A percentile compares a stretch with the other conserved stretches of the same genome.
Evolutionary conservation across 2,888 invertebrate genomes (phyloP).

Genomic region (Apomyelois bistriatella): DNA sequence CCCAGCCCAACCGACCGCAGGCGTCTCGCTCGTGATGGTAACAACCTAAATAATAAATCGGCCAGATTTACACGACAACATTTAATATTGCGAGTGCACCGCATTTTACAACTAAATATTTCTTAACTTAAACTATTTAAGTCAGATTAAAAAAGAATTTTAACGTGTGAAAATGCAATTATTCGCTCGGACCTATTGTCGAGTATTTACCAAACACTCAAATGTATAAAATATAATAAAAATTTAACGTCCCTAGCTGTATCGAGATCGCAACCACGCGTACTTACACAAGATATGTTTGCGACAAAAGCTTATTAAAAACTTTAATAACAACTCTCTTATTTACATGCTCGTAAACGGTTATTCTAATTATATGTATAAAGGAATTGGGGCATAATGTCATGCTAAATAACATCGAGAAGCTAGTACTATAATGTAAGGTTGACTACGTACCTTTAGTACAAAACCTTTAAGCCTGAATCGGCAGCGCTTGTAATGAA

Average conservation of each 20-base stretch:
- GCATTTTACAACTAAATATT: slow-evolving; percentile 44
- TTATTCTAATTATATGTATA: slow-evolving; percentile 45
- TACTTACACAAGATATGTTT: slow-evolving; percentile 68
- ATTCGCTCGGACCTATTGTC: slow-evolving; percentile 27
- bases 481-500: not conserved
- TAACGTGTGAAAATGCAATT: slow-evolving; percentile 29
- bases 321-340: slow-evolving; percentile 39
- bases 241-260: slow-evolving; percentile 35
- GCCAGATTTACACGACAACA: slow-evolving; percentile 15
- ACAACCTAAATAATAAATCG: not conserved
- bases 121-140: slow-evolving; percentile 61
- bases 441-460: not conserved
- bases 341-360: slow-evolving; percentile 50
- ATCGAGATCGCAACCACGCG: slow-evolving; percentile 51
- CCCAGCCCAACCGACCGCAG: not conserved
- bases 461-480: not conserved
- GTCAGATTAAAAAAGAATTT: slow-evolving; percentile 38
- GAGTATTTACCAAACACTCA: slow-evolving; percentile 33
- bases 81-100: slow-evolving; percentile 54
- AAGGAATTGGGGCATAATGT: slow-evolving; percentile 55
- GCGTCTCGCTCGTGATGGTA: not conserved
- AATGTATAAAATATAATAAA: slow-evolving; percentile 16
- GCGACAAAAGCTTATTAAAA: slow-evolving; percentile 73
- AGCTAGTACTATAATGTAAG: slow-evolving; percentile 29
- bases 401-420: slow-evolving; percentile 46